These are phyloP conservation scores for Macquaria australasica DNA, from an alignment of 2,113 vertebrate species.

Conservation along the genomic window DNA sequence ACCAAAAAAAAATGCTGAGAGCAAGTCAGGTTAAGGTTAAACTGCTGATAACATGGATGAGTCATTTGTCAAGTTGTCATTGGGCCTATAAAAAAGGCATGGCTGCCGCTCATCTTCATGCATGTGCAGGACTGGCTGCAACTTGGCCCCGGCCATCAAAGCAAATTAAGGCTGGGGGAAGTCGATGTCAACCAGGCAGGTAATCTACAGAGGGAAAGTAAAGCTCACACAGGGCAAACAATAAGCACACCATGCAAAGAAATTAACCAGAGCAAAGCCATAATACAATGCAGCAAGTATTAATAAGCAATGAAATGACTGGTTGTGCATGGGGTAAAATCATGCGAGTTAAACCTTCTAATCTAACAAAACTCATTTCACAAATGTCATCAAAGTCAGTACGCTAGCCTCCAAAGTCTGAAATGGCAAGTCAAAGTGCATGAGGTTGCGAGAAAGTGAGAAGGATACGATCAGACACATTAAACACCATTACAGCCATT, in stretches of 20 bases:
- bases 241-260: background rate
- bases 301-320: background rate
- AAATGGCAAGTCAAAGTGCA: constrained; percentile 12
- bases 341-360: background rate
- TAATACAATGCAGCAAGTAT: background rate
- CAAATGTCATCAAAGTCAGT: background rate
- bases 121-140: constrained; percentile 19
- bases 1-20: constrained; percentile 15
- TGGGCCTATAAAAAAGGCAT: background rate
- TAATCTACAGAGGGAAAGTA: background rate
- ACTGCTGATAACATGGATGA: constrained; percentile 26
- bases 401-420: background rate
- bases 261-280: background rate
- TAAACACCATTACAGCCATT: background rate
- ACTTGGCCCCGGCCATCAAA: constrained; percentile 4
- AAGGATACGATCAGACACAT: background rate
- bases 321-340: background rate
- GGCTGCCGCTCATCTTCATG: background rate
- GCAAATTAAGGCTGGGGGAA: constrained; percentile 38
- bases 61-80: constrained; percentile 27
- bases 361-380: background rate
- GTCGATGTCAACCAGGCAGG: constrained; percentile 36
- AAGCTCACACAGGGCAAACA: background rate
- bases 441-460: background rate
- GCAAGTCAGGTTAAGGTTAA: constrained; percentile 34